Percentiles rank a stretch among this genome's conserved stretches.
These are phyloP conservation scores for Tiaroga cobitis DNA, from an alignment of 2,797 vertebrate genomes.

Conservation along the genomic window DNA sequence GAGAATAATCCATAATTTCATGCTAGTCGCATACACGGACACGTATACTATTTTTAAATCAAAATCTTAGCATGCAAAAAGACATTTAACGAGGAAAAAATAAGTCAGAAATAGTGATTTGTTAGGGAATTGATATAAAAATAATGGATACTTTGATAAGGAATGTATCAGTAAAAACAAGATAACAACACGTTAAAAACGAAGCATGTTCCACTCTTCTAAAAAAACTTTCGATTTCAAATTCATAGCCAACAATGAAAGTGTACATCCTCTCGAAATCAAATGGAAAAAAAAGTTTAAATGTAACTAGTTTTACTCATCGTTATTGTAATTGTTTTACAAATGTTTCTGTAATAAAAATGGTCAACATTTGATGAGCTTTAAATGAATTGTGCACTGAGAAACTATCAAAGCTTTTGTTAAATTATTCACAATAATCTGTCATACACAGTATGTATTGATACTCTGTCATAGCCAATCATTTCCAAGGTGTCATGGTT, in stretches of 20 bases:
- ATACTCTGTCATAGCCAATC: too few species aligned
- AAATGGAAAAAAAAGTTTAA: not conserved
- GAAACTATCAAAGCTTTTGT: not conserved
- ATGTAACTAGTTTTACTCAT: not conserved
- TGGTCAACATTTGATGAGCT: not conserved
- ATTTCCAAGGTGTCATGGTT: not conserved
- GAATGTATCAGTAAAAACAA: not conserved
- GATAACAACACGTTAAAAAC: not conserved
- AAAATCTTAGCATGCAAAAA: not conserved
- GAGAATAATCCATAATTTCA: not conserved
- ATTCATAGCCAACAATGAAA: not conserved
- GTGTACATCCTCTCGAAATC: not conserved
- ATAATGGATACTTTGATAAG: not conserved
- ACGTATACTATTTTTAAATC: not conserved
- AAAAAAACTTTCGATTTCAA: not conserved
- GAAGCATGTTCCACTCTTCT: not conserved
- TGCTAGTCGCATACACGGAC: not conserved
- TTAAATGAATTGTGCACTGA: too few species aligned
- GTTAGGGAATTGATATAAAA: not conserved
- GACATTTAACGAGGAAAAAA: not conserved
- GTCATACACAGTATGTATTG: too few species aligned
- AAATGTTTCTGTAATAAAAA: not conserved
- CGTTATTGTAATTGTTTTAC: not conserved
- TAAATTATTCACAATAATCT: not conserved
- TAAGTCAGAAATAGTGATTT: not conserved